These are phyloP conservation scores for Trichechus manatus DNA, from an alignment of 2,113 vertebrate genomes.

Conservation along the genomic window DNA sequence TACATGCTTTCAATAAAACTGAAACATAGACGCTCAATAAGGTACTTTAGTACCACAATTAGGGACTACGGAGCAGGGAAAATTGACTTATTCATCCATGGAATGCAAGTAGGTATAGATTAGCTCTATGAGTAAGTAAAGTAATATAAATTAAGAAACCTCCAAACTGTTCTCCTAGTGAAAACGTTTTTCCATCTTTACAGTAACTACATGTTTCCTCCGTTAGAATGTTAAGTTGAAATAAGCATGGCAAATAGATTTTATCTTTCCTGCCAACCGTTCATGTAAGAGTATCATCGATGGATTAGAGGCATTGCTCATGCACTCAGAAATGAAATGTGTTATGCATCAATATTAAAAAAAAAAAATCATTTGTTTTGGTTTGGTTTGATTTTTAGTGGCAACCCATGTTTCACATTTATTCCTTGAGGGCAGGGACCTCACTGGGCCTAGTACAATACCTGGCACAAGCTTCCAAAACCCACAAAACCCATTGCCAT, in stretches of 20 bases:
- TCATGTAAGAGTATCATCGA: not conserved
- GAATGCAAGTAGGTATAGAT: not conserved
- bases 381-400: not conserved
- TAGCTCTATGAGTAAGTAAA: not conserved
- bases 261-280: conserved; percentile 14
- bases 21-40: not conserved
- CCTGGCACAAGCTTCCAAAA: not conserved
- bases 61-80: not conserved
- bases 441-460: not conserved
- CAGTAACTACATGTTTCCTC: not conserved
- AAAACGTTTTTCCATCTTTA: conserved; percentile 51
- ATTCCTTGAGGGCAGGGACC: not conserved
- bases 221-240: not conserved
- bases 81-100: not conserved
- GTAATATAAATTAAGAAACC: not conserved
- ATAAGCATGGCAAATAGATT: not conserved
- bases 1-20: not conserved
- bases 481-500: too few relatives aligned
- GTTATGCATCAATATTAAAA: not conserved
- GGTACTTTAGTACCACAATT: not conserved
- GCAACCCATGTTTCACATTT: not conserved
- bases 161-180: not conserved
- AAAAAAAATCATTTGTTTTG: not conserved
- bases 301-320: not conserved
- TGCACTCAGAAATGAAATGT: not conserved